phyloP scores from a whole-genome alignment of 2,888 invertebrate genomes.

The Tenthredo distinguenda region DNA sequence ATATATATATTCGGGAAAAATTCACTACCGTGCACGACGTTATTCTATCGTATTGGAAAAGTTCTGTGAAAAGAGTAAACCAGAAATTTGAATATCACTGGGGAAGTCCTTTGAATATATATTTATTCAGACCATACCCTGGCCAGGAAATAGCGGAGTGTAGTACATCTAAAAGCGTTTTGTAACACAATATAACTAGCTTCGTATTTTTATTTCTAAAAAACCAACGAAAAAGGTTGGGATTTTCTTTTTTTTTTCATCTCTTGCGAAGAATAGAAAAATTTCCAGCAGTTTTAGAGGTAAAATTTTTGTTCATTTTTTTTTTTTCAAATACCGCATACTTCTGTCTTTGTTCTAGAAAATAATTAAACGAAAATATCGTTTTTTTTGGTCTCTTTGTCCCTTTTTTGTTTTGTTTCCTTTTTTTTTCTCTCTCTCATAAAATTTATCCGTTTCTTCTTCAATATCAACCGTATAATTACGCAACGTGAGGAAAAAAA shows the following conservation, averaged over 20 bases:
- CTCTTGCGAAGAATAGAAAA: background rate
- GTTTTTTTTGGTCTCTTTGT: background rate
- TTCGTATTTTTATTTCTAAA: background rate
- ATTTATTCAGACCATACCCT: constrained; percentile 10
- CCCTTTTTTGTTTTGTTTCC: background rate
- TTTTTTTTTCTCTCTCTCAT: background rate
- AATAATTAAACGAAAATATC: background rate
- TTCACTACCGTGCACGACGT: background rate
- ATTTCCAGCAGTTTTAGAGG: background rate
- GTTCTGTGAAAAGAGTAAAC: background rate
- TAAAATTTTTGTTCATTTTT: background rate
- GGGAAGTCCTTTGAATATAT: background rate
- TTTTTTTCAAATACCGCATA: background rate
- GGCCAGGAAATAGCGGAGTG: background rate
- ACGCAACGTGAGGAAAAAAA: background rate
- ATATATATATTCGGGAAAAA: background rate
- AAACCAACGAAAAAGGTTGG: background rate
- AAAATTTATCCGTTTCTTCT: background rate
- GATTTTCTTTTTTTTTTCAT: no score
- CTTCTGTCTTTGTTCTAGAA: background rate
- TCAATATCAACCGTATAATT: background rate
- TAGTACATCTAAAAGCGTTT: background rate
- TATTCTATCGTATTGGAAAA: background rate
- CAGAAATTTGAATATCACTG: background rate
- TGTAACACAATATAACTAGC: background rate